Base-by-base conservation (phyloP, 2,888 invertebrate genomes). In the Tiphia femorata region DNA sequence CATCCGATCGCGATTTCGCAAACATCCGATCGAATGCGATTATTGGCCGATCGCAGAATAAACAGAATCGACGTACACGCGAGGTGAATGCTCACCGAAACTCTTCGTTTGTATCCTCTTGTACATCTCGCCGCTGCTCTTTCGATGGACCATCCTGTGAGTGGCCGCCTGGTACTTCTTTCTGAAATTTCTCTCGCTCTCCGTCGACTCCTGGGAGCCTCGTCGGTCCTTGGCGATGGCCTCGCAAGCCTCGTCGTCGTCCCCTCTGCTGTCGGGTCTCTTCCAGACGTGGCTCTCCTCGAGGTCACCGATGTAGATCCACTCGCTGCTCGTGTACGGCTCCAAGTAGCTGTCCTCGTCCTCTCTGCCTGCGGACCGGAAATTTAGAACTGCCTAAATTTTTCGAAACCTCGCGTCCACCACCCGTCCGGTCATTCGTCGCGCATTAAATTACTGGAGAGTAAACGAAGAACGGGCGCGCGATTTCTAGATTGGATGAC, bases 121-220 rank as follows among this genome's bases (percentile, higher is more conserved):
- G 79, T 95, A 95, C 89, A 96, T 92, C 84, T 96, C 96, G 48
- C 95, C 89, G 77, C 94, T 95, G 46, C 95, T 94, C 79, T 94
- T 92, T 50, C 96, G 87, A 83, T 96, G 96, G 0, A 96, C 94
- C 85, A 96, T 90, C 49, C 96, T 88, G 83, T 95, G 96, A 2
- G 95, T 93, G 56, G 95, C 89, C 16, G 94, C 92, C 73, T 94
- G 93, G 78, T 94, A 96, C 72, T 91, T 90, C 79, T 93, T 92
- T 73, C 91, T 89, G 83, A 96, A 96, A 71, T 93, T 93, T 64
- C 91, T 89, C 81, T 96, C 96, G 1, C 95, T 95, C 56, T 92
- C 92, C 0, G 96, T 93, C 0, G 90, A 90, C 19, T 81, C 82
- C 50, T 81, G 79, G 3, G 84, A 84, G 33, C 87, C 87, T 49